A percentile compares a stretch with the other conserved stretches of the same genome.
These are phyloP conservation scores for Pteropus alecto DNA, from an alignment of 2,113 vertebrate genomes.

Conservation along the genomic window DNA sequence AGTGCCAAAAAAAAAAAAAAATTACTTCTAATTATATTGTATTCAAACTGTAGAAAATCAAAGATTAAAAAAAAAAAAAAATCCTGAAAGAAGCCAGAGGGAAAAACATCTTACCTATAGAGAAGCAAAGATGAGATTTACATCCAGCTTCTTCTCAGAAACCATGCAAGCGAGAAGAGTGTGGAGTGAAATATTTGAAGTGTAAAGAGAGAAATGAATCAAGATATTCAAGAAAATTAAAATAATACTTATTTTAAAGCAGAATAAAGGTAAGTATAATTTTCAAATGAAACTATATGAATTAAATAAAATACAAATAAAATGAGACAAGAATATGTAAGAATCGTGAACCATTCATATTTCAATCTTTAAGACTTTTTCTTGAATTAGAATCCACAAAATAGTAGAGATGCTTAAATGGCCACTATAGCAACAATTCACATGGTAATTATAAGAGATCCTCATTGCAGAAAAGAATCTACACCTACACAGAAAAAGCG, in stretches of 20 bases:
- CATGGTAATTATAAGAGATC: not conserved
- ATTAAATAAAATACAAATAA: not conserved
- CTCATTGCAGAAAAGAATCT: not conserved
- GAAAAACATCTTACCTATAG: not conserved
- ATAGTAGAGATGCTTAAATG: not conserved
- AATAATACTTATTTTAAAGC: not conserved
- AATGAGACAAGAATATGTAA: not conserved
- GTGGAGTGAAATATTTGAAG: not conserved
- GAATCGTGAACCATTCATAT: not conserved
- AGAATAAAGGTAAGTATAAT: not conserved
- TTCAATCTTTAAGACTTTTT: not conserved
- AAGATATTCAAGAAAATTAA: not conserved
- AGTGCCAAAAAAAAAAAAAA: not conserved
- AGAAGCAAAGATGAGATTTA: not conserved
- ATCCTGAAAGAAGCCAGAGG: not conserved
- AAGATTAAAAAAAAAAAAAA: not conserved
- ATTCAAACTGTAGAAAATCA: not conserved
- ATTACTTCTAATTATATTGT: not conserved
- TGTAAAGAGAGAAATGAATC: not conserved
- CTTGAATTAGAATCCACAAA: not conserved
- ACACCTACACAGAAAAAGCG: not conserved
- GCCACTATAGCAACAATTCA: not conserved
- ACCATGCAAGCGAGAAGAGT: not conserved
- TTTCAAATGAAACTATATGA: not conserved
- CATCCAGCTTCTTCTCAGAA: not conserved